Evolutionary conservation across 1,140 invertebrate genomes (phyloP).

Genomic region (Drosophila leontia): DNA sequence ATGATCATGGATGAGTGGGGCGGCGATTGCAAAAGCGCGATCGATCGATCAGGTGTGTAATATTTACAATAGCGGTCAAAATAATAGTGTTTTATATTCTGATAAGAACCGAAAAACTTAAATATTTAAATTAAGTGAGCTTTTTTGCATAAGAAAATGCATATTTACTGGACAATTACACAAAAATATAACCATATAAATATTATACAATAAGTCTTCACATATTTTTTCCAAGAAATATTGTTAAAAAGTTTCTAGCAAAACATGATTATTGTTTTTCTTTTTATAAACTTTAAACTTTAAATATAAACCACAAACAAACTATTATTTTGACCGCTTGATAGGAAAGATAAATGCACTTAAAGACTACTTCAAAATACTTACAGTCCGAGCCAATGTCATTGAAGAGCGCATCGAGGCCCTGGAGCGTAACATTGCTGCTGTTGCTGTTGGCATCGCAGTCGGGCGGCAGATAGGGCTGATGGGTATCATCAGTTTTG

Average conservation of each 20-base stretch:
- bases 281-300: neutral
- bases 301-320: neutral
- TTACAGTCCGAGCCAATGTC: constrained; percentile 71
- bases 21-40: constrained; percentile 8
- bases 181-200: too few species aligned
- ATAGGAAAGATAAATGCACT: neutral
- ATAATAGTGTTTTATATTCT: neutral
- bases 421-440: constrained; percentile 62
- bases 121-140: neutral
- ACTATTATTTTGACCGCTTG: constrained; percentile 13
- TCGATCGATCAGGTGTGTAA: neutral
- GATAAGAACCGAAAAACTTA: neutral
- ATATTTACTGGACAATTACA: neutral
- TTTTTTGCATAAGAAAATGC: neutral
- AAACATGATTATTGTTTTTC: neutral
- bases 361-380: constrained; percentile 12
- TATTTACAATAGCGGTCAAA: constrained; percentile 9
- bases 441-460: constrained; percentile 67
- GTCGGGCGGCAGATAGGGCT: constrained; percentile 58
- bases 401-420: constrained; percentile 65
- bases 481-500: constrained; percentile 53
- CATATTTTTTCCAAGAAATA: too few species aligned
- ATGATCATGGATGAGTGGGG: constrained; percentile 26
- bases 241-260: too few species aligned
- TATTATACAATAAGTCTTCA: too few species aligned